These are phyloP conservation scores for Chouioia cunea DNA, from an alignment of 2,888 invertebrate species.

Conservation along the genomic window DNA sequence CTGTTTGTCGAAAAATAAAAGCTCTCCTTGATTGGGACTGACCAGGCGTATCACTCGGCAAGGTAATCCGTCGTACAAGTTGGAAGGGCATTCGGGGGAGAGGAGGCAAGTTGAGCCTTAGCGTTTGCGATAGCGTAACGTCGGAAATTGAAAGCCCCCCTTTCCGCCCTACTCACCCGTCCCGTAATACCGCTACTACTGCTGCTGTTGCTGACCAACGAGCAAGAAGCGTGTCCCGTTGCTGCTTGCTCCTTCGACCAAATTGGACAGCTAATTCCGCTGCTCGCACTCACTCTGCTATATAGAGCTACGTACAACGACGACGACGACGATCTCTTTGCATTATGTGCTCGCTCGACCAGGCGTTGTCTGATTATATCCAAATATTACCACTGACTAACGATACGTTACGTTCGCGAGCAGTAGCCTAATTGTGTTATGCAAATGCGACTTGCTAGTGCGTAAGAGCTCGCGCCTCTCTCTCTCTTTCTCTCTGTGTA, in stretches of 20 bases:
- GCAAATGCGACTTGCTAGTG: slow-evolving; percentile 25
- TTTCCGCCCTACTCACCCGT: too few species aligned
- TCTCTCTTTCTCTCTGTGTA: slow-evolving; percentile 12
- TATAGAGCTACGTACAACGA: background rate
- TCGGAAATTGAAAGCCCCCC: slow-evolving; percentile 45
- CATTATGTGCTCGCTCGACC: slow-evolving; percentile 10
- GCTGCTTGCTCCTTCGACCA: slow-evolving; percentile 36
- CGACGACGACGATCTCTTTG: slow-evolving; percentile 25
- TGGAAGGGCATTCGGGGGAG: background rate
- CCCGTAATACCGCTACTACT: slow-evolving; percentile 26
- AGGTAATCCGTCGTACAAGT: background rate
- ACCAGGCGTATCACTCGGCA: background rate
- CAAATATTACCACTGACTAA: slow-evolving; percentile 46
- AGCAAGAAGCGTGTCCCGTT: slow-evolving; percentile 35
- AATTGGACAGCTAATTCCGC: slow-evolving; percentile 48
- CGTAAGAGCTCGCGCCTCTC: background rate
- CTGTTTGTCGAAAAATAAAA: too few species aligned
- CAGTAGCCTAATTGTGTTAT: slow-evolving; percentile 40
- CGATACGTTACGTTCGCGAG: slow-evolving; percentile 23
- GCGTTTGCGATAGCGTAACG: slow-evolving; percentile 43
- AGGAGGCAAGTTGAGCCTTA: slow-evolving; percentile 9
- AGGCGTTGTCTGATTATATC: slow-evolving; percentile 33
- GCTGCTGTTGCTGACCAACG: slow-evolving; percentile 22
- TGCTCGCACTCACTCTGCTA: background rate
- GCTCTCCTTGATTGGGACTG: background rate